These are phyloP conservation scores for Ianthella basta DNA, from an alignment of 37 sponge, comb jelly and placozoan species.

Conservation along the genomic window DNA sequence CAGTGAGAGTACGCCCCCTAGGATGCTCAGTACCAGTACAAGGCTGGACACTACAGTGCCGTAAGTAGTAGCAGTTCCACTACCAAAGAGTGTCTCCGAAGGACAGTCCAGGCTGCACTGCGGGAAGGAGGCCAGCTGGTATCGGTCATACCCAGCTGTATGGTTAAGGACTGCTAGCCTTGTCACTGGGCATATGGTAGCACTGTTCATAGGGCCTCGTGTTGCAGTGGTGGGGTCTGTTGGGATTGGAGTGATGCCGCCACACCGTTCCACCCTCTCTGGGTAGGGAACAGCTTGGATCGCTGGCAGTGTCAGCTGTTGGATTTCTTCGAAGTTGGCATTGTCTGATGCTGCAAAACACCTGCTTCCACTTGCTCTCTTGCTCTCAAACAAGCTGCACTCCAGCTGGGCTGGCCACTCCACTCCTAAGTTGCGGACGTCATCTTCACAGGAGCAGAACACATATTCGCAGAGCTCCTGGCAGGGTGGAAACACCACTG, in stretches of 20 bases:
- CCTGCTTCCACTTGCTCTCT: background rate
- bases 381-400: constrained; percentile 26
- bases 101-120: constrained; percentile 8
- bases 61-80: background rate
- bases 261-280: background rate
- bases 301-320: background rate
- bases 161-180: background rate
- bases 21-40: constrained; percentile 60
- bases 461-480: constrained; percentile 62
- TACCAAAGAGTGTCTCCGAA: background rate
- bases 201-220: too few species aligned
- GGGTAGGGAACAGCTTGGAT: background rate
- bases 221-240: background rate
- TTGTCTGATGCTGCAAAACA: background rate
- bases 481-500: constrained; percentile 49
- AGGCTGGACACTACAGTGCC: constrained; percentile 48
- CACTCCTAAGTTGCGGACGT: background rate
- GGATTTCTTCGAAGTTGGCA: background rate
- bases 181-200: background rate
- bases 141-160: background rate
- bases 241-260: background rate
- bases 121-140: background rate
- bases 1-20: constrained; percentile 74
- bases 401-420: constrained; percentile 70
- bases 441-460: constrained; percentile 16